Percentiles rank a stretch among this genome's conserved stretches.
phyloP scores from a whole-genome alignment of 2,797 vertebrate species.

The Helicolenus hilgendorfi region DNA sequence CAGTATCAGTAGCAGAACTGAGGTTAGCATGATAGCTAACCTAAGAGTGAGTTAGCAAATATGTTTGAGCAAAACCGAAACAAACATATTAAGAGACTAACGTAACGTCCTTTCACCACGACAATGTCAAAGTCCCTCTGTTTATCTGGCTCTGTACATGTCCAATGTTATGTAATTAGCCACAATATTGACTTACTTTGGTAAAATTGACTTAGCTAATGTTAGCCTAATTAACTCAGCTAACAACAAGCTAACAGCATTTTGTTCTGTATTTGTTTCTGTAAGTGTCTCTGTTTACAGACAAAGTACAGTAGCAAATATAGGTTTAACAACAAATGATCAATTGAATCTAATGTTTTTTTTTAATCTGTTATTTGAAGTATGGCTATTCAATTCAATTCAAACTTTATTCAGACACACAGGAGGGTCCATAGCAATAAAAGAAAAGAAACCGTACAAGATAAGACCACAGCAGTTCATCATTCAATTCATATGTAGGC shows the following conservation, averaged over 20 bases:
- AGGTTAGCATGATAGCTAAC: conserved; percentile 51
- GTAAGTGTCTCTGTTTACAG: not conserved
- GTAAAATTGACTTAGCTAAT: not conserved
- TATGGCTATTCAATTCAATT: not conserved
- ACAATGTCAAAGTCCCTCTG: not conserved
- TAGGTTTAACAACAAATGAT: not conserved
- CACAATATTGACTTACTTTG: not conserved
- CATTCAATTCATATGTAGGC: no score
- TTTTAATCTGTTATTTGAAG: not conserved
- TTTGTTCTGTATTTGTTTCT: not conserved
- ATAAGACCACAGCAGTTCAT: no score
- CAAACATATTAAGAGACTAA: accelerated
- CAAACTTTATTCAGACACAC: no score
- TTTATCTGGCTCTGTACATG: not conserved
- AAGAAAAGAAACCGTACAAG: no score
- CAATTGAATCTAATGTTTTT: not conserved
- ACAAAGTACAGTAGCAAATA: accelerated
- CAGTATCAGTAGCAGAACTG: not conserved
- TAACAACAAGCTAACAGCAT: not conserved
- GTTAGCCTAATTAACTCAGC: not conserved
- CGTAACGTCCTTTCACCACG: accelerated
- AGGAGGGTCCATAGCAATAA: no score
- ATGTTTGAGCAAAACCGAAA: conserved; percentile 4
- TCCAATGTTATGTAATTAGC: not conserved
- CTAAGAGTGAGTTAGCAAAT: conserved; percentile 19